These are phyloP conservation scores for Andricus curvator DNA, from an alignment of 2,888 invertebrate species.

Conservation along the genomic window DNA sequence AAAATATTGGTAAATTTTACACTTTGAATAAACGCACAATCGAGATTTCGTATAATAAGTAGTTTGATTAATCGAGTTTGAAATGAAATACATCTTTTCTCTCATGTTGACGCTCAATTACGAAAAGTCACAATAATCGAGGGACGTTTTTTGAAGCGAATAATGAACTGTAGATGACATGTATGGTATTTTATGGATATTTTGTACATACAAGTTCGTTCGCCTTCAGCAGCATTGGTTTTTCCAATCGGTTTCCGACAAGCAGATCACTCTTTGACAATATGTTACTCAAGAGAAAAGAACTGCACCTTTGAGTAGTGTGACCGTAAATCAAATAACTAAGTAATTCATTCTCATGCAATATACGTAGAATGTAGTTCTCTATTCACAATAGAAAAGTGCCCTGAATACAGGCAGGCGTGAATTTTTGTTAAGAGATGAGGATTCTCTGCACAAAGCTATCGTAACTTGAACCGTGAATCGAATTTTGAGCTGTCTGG, in stretches of 20 bases:
- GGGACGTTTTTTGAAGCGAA: neutral
- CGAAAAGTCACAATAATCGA: neutral
- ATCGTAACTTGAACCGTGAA: neutral
- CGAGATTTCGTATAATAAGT: neutral
- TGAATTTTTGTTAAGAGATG: neutral
- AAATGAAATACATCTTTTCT: neutral
- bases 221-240: neutral
- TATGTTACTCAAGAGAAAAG: neutral
- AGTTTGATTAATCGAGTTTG: neutral
- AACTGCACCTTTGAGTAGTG: neutral
- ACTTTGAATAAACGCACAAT: neutral
- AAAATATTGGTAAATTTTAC: neutral
- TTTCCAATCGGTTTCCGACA: neutral
- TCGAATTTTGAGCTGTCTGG: neutral
- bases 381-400: neutral
- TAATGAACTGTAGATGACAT: neutral
- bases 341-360: neutral
- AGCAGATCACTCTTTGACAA: neutral
- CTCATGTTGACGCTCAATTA: neutral
- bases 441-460: constrained; percentile 1
- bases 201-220: neutral
- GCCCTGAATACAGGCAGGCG: neutral
- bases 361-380: neutral
- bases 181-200: neutral
- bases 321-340: neutral